phyloP scores from a whole-genome alignment of 2,113 vertebrate genomes.

The Sakesphorus luctuosus region DNA sequence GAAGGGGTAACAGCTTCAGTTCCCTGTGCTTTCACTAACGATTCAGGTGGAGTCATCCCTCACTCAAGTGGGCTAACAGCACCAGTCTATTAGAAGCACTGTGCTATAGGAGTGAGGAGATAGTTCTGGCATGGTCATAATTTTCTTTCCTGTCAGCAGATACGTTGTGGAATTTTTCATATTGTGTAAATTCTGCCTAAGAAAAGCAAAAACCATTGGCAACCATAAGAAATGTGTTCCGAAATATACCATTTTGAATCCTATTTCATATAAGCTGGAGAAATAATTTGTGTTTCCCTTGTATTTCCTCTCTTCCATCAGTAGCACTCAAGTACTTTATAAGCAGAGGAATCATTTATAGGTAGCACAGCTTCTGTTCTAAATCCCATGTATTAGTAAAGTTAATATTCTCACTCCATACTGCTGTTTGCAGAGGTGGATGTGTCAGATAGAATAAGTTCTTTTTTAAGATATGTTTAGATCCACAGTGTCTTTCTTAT shows the following conservation, averaged over 20 bases:
- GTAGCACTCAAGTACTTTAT: neutral
- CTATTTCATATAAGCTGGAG: slow-evolving; percentile 11
- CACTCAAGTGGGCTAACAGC: neutral
- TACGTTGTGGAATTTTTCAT: slow-evolving; percentile 21
- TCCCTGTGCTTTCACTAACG: neutral
- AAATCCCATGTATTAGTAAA: slow-evolving; percentile 62
- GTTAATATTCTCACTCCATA: slow-evolving; percentile 52
- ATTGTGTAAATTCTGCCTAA: slow-evolving; percentile 12
- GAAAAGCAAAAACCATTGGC: slow-evolving; percentile 20
- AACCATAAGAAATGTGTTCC: slow-evolving; percentile 5
- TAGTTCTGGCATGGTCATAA: neutral
- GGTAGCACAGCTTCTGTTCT: slow-evolving; percentile 42
- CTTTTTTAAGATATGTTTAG: slow-evolving; percentile 68
- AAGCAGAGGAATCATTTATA: slow-evolving; percentile 45
- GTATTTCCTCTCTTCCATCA: neutral
- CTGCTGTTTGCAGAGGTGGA: slow-evolving; percentile 76
- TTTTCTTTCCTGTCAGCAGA: slow-evolving; percentile 15
- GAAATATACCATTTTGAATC: slow-evolving; percentile 16
- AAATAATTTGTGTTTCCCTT: slow-evolving; percentile 24
- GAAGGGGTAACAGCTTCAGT: neutral
- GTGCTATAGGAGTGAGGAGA: neutral
- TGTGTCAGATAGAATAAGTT: slow-evolving; percentile 55
- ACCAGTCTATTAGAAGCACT: neutral
- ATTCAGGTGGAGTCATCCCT: neutral
- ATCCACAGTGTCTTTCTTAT: slow-evolving; percentile 54